These are phyloP conservation scores for Helicoverpa assulta DNA, from an alignment of 2,888 invertebrate genomes.

Conservation along the genomic window DNA sequence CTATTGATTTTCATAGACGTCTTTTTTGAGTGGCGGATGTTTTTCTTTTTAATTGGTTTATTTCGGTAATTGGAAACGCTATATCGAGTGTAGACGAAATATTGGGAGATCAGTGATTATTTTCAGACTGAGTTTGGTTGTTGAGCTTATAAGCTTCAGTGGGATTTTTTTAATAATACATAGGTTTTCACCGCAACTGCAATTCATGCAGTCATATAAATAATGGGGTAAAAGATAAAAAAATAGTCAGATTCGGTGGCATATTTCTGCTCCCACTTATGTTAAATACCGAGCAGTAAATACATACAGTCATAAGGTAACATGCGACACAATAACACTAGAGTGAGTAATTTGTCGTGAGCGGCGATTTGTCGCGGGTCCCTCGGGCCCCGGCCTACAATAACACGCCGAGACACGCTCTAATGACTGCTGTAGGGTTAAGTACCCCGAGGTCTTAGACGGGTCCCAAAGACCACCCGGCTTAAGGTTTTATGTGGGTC, in stretches of 20 bases:
- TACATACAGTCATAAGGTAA: constrained; percentile 47
- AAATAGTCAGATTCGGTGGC: too few species aligned
- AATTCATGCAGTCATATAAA: too few species aligned
- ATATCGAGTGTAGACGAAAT: background rate
- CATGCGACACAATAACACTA: constrained; percentile 42
- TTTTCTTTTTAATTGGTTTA: constrained; percentile 2
- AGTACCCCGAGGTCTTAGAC: constrained; percentile 50
- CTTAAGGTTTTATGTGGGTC: constrained; percentile 8
- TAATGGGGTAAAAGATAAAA: too few species aligned
- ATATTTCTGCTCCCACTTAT: constrained; percentile 13
- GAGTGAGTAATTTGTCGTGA: constrained; percentile 55
- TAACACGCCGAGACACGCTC: constrained; percentile 50
- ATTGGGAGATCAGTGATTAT: too few species aligned
- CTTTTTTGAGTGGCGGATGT: background rate
- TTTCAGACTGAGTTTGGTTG: too few species aligned
- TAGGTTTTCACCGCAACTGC: too few species aligned
- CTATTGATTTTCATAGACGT: background rate
- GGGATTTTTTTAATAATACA: too few species aligned
- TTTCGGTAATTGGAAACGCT: background rate
- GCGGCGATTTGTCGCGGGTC: constrained; percentile 57
- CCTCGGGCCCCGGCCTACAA: constrained; percentile 38
- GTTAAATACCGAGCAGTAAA: constrained; percentile 36
- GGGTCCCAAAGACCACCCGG: constrained; percentile 20
- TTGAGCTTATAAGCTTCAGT: too few species aligned
- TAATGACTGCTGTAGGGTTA: constrained; percentile 60